Base-by-base conservation (phyloP, 2,113 vertebrate genomes). In the Hippocampus zosterae region DNA sequence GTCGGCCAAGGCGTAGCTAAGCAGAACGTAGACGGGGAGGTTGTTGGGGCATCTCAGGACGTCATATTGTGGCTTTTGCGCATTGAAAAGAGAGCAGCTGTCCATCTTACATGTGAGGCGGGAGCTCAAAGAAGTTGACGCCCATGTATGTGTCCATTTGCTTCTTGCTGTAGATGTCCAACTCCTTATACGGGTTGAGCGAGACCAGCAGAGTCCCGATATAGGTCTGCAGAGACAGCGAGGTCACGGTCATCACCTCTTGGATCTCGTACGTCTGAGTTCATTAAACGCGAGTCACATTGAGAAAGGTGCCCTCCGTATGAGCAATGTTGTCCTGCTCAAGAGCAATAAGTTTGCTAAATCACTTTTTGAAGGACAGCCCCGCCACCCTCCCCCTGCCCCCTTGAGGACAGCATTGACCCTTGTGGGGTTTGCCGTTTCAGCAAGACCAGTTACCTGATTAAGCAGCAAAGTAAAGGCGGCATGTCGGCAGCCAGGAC, bases 81-180 rank as follows among this genome's bases (percentile, higher is more conserved):
- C 33, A 37, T 37, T 37, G 33, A 37, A 37, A 37, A 37, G 33
- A 37, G 33, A 37, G 33, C 33, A 37, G 33, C 33, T 37, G 33
- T 37, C 33, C 19, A n/a, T 71, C 96, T 95, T 81, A 99, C 97
- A 98, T 93, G 61, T 99, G 97, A 13, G 97, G 97, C 5, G 97
- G 97, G 63, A 98, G 91, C 80, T 99, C 97, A 80, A 98, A 98
- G 79, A 99, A 98, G 84, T 96, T 98, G 11, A 98, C 95, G 0
- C 96, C 95, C 91, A 96, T 95, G 68, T 99, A 98, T 11, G 93
- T 92, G 62, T 95, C 92, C 96, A 98, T 99, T 91, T 98, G 96
- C 57, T 91, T 93, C 72, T 91, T 75, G 0, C 90, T 95, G 85
- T 96, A 99, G 88, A 96, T 93, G 52, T 94, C 95, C 60, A 99